Evolutionary conservation across 2,888 invertebrate species (phyloP), one percentile per base, ranked within the genome.

Genomic region (Hemithea aestivaria): DNA sequence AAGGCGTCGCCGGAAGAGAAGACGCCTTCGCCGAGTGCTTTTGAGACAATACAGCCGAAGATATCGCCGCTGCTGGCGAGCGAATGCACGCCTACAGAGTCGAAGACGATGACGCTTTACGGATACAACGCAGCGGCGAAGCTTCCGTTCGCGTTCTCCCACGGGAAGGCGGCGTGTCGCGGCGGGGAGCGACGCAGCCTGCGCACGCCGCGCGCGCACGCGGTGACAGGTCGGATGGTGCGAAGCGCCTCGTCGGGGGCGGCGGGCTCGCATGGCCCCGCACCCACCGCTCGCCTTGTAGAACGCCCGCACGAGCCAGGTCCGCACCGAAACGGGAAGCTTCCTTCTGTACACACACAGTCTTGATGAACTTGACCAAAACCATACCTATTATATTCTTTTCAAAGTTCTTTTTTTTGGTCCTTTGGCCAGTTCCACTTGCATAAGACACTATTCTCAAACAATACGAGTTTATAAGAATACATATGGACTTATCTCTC

Each of bases 211-310:
- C 68, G 70, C 65, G 66, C 73, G 48, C n/a, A n/a, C n/a, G 56
- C 52, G 58, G 54, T 48, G 42, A 40, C 76, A 77, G 80, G 81
- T 83, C 84, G 87, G 81, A 83, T 87, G 81, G 84, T 85, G 73
- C 84, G 87, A 70, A 84, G 85, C 75, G 85, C 79, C 65, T 85
- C 87, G 43, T 83, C 81, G 69, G 81, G 82, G 62, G 84, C 84
- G 66, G 76, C 77, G 59, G 63, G 62, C 58, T 41, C 78, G 79
- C 83, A 74, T 77, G 73, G 73, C 68, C 73, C 69, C 5, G 16
- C 16, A 2, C 72, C 69, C 59, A 63, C 65, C 67, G 66, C 73
- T 52, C 69, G 56, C 72, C 73, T 69, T 68, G 64, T 74, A 76
- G 72, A 66, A 58, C 72, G 71, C 63, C 62, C 70, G 69, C 76